Percentiles rank a stretch among this genome's conserved stretches.
These are phyloP conservation scores for Saccopteryx leptura DNA, from an alignment of 2,113 vertebrate species.

Conservation along the genomic window DNA sequence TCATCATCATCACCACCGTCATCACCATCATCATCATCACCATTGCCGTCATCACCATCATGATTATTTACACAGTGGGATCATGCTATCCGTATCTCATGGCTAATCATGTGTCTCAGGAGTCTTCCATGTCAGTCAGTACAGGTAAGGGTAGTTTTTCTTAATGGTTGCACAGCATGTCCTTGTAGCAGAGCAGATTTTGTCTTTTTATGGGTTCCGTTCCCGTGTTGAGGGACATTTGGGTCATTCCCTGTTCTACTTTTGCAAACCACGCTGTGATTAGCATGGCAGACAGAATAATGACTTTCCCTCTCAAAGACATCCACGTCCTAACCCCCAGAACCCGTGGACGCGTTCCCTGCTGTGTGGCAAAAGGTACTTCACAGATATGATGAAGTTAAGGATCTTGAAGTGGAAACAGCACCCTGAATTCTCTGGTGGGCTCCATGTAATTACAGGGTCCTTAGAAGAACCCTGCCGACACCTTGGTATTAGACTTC, in stretches of 20 bases:
- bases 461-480: background rate
- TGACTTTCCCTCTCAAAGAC: fast-evolving
- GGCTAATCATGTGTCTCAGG: background rate
- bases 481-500: no score
- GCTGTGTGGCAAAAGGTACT: background rate
- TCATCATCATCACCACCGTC: fast-evolving
- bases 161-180: fast-evolving
- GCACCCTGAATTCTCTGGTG: background rate
- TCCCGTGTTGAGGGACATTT: background rate
- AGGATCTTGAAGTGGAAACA: background rate
- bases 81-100: fast-evolving
- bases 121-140: fast-evolving
- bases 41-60: background rate
- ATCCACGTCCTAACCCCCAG: background rate
- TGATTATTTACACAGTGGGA: background rate
- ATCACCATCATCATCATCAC: fast-evolving
- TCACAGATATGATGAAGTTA: no score
- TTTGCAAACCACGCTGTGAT: background rate
- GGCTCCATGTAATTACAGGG: fast-evolving
- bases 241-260: background rate
- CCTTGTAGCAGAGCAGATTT: fast-evolving
- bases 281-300: background rate
- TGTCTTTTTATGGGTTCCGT: background rate
- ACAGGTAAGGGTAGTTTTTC: background rate
- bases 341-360: no score